Conservation (phyloP, 2,113 vertebrate genomes). For the Burhinus oedicnemus region DNA sequence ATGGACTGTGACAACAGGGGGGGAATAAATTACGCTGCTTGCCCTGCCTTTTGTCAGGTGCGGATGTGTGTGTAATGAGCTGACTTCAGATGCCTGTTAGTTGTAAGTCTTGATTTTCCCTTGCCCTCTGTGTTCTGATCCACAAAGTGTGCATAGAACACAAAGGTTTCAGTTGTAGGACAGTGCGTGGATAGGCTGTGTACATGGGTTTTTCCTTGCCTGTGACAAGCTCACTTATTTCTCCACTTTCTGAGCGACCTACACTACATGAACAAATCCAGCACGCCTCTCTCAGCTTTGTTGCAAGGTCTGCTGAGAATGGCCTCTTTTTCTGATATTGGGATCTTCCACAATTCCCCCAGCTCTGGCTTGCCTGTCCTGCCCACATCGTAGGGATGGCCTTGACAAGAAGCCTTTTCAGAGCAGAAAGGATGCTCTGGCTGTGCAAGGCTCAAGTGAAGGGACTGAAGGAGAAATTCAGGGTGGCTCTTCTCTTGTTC, state of each 20-base stretch:
- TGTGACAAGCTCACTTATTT: background rate
- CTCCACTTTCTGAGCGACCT: background rate
- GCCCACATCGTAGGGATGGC: background rate
- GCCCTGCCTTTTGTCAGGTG: background rate
- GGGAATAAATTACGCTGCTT: background rate
- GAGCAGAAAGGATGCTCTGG: background rate
- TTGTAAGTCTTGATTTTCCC: background rate
- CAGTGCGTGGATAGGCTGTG: fast-evolving
- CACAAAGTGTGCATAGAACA: fast-evolving
- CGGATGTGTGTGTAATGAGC: fast-evolving
- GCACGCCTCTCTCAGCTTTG: background rate
- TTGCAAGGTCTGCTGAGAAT: background rate
- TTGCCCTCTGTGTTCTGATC: background rate
- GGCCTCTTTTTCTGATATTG: background rate
- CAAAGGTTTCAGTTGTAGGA: background rate
- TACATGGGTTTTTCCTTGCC: background rate
- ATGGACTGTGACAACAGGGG: background rate
- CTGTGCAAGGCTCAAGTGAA: background rate
- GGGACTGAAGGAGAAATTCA: background rate
- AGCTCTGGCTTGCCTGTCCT: background rate
- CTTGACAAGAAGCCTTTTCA: background rate
- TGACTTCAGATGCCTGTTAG: background rate
- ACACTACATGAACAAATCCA: fast-evolving
- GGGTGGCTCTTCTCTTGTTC: background rate
- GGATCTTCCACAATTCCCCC: background rate